These are phyloP conservation scores for Scomber scombrus DNA, from an alignment of 2,113 vertebrate genomes.

Conservation along the genomic window DNA sequence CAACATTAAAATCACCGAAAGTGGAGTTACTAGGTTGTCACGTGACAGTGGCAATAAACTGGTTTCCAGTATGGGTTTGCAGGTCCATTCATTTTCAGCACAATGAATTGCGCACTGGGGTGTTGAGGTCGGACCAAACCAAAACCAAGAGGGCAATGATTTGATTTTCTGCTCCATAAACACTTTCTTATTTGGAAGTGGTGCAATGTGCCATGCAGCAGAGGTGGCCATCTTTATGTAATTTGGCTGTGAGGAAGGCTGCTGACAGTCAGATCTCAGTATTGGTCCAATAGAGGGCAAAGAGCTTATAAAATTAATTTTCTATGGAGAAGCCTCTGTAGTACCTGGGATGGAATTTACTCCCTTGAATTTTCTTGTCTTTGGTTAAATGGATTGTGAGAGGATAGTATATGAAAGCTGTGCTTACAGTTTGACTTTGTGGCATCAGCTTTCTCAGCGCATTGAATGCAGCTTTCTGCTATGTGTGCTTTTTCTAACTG, in stretches of 20 bases:
- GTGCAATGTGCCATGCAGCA: slow-evolving; percentile 67
- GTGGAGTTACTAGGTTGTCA: slow-evolving; percentile 35
- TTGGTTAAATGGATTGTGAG: slow-evolving; percentile 59
- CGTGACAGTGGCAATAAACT: slow-evolving; percentile 43
- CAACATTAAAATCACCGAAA: slow-evolving; percentile 23
- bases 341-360: slow-evolving; percentile 51
- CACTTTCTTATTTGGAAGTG: slow-evolving; percentile 78
- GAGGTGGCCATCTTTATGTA: slow-evolving; percentile 73
- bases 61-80: slow-evolving; percentile 52
- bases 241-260: slow-evolving; percentile 69
- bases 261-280: slow-evolving; percentile 66
- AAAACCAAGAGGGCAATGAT: slow-evolving; percentile 76
- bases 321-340: slow-evolving; percentile 51
- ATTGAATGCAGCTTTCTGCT: slow-evolving; percentile 23
- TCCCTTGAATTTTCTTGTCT: slow-evolving; percentile 57
- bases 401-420: slow-evolving; percentile 12
- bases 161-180: slow-evolving; percentile 84
- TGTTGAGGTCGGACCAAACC: slow-evolving; percentile 70
- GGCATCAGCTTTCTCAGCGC: slow-evolving; percentile 12
- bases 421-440: slow-evolving; percentile 36
- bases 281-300: slow-evolving; percentile 59
- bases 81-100: slow-evolving; percentile 76
- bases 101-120: slow-evolving; percentile 70
- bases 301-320: slow-evolving; percentile 74
- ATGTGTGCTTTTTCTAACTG: slow-evolving; percentile 21